Percentiles rank a stretch among this genome's conserved stretches.
Conservation (phyloP, 1,140 invertebrate species). For the Belonocnema kinseyi region DNA sequence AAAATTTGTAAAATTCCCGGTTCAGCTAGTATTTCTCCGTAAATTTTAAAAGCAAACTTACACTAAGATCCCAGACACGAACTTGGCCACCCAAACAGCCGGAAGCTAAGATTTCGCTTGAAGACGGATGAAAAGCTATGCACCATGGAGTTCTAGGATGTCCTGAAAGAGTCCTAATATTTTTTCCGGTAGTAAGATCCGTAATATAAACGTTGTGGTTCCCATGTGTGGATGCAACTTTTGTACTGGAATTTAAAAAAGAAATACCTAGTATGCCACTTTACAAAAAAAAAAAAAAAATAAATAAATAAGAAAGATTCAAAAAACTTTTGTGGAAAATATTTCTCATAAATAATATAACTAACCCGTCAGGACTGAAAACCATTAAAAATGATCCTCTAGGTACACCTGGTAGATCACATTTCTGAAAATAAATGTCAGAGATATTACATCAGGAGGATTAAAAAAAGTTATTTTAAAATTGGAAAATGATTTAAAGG, state of each 20-base stretch:
- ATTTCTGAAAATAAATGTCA: constrained; percentile 76
- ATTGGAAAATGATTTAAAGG: constrained; percentile 13
- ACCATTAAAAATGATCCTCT: constrained; percentile 90
- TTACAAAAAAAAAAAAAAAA: constrained; percentile 33
- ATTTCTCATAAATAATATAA: constrained; percentile 41
- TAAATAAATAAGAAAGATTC: constrained; percentile 31
- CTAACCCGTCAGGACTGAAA: constrained; percentile 90
- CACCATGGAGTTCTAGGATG: constrained; percentile 95
- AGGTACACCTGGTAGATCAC: constrained; percentile 84
- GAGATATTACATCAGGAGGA: not conserved
- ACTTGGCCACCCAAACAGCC: constrained; percentile 94
- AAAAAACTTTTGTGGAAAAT: not conserved
- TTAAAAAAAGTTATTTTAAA: constrained; percentile 25
- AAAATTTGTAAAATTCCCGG: no score
- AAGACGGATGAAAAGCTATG: constrained; percentile 91
- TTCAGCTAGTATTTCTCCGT: no score
- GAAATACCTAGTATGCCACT: constrained; percentile 23
- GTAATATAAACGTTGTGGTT: constrained; percentile 95
- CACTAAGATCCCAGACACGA: constrained; percentile 92
- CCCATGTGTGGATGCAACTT: constrained; percentile 92
- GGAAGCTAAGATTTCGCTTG: constrained; percentile 89
- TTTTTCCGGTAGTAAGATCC: constrained; percentile 87
- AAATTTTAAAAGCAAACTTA: constrained; percentile 74
- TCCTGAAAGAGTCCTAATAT: constrained; percentile 86
- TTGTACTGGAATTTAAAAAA: constrained; percentile 77